Conservation (phyloP, 2,113 vertebrate genomes). For the Heloderma charlesbogerti region DNA sequence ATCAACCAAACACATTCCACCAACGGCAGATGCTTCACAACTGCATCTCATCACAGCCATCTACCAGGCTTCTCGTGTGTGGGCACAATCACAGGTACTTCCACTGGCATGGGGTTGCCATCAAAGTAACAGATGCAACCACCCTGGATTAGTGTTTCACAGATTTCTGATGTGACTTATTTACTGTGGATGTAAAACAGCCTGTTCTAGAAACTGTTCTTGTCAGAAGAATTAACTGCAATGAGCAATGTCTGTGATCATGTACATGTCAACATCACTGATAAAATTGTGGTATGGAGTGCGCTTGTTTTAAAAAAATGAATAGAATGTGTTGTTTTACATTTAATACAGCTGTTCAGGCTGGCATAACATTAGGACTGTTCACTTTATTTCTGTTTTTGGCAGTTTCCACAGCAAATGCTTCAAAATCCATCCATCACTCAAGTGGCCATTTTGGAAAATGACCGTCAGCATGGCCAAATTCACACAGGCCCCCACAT, state of each 20-base stretch:
- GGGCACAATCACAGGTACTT: neutral
- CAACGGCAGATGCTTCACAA: too few relatives aligned
- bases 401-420: neutral
- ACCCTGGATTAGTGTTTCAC: neutral
- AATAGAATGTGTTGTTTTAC: neutral
- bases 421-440: neutral
- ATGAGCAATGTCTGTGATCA: neutral
- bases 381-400: neutral
- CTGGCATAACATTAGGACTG: neutral
- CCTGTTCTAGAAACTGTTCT: neutral
- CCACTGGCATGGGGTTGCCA: neutral
- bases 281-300: neutral
- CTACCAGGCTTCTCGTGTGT: too few relatives aligned
- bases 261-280: neutral
- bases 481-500: neutral
- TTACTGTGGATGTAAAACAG: neutral
- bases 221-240: neutral
- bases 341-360: neutral
- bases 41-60: too few relatives aligned
- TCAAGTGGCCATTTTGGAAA: neutral
- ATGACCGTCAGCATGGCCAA: neutral
- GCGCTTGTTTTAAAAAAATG: neutral
- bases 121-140: neutral
- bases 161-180: neutral
- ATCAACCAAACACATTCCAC: neutral